Evolutionary conservation across 1,140 invertebrate species (phyloP), one percentile per base, ranked within the genome.

Genomic region (Zaprionus ghesquierei): DNA sequence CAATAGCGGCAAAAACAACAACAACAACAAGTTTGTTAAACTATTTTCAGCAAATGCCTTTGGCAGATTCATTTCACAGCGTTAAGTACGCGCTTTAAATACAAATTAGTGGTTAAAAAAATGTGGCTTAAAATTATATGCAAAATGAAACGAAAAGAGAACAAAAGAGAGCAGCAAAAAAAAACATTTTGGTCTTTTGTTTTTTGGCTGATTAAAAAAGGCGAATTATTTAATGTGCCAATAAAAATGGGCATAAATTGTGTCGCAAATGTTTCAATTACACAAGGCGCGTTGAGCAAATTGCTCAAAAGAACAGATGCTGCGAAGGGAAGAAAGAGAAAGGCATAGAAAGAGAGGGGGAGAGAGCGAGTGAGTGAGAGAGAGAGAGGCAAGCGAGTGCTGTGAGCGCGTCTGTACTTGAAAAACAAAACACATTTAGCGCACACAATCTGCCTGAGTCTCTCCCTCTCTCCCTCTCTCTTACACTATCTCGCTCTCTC

Each of bases 241-340:
- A 75, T 72, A 86, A 85, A 86, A 81, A 63, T 54, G 66, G 68
- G 62, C 55, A 70, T 74, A 55, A 77, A 72, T 69, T 63, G 66
- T 65, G 68, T 12, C 63, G 68, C 61, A 75, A 74, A 84, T 82
- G 63, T 84, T 82, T 82, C 75, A 78, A 81, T 71, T 81, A 81
- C 69, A 77, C 49, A 38, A 79, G 59, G 35, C 50, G 50, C 27
- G n/a, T n/a, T 33, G 33, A 60, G 51, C 51, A 44, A 58, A 77
- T 64, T 50, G 35, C 56, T 62, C 61, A 56, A 61, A 62, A 71
- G 33, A 62, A 63, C 69, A 73, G 60, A 55, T 71, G 62, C 58
- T 53, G 70, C 56, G 31, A 22, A 61, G 38, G 15, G 20, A 25
- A 20, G 29, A 38, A 20, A 31, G 25, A 33, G 65, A 15, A 13